These are phyloP conservation scores for Sclerodermus sp. DNA, from an alignment of 2,888 invertebrate genomes.

Conservation along the genomic window DNA sequence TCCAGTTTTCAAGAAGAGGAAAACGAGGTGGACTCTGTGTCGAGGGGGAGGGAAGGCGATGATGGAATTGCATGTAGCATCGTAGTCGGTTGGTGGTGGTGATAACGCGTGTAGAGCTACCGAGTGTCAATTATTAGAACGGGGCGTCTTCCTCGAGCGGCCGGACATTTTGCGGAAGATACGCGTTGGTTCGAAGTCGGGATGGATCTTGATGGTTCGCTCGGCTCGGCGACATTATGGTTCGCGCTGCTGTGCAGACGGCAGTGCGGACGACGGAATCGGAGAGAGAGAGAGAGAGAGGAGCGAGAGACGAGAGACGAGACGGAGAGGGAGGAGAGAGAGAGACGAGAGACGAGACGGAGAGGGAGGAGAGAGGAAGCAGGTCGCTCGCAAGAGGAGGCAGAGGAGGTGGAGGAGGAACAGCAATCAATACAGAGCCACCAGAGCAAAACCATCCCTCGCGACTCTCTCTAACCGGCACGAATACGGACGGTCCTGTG, in stretches of 20 bases:
- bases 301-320: neutral
- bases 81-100: too few relatives aligned
- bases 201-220: slow-evolving; percentile 33
- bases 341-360: neutral
- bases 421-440: slow-evolving; percentile 55
- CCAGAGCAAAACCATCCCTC: slow-evolving; percentile 53
- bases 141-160: too few relatives aligned
- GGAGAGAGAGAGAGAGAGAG: slow-evolving; percentile 12
- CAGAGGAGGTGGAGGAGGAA: slow-evolving; percentile 40
- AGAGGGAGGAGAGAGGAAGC: slow-evolving; percentile 1
- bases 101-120: too few relatives aligned
- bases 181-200: neutral
- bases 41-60: too few relatives aligned
- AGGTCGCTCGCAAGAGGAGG: slow-evolving; percentile 27
- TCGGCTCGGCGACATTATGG: slow-evolving; percentile 27
- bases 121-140: too few relatives aligned
- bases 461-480: slow-evolving; percentile 32
- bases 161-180: too few relatives aligned
- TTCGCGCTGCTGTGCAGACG: slow-evolving; percentile 19
- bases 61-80: too few relatives aligned
- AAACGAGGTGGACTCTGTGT: too few relatives aligned
- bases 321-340: slow-evolving; percentile 8
- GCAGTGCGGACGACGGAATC: slow-evolving; percentile 10
- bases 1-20: too few relatives aligned
- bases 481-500: slow-evolving; percentile 33